Base-by-base conservation (phyloP, 2,113 vertebrate species). In the Actinemys pallida region DNA sequence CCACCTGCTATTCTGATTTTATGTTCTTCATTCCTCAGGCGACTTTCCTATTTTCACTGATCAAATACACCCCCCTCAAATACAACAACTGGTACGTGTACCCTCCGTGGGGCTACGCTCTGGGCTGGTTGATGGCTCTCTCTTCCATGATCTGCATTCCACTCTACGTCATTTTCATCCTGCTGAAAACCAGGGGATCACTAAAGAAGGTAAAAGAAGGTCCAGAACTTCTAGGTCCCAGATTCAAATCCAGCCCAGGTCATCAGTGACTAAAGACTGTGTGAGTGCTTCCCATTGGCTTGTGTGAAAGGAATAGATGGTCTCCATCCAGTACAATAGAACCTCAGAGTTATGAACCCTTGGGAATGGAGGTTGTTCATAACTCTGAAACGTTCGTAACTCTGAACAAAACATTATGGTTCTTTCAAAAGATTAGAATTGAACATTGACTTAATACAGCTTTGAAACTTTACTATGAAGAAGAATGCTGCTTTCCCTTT, bases 21-120 rank as follows among this genome's bases (percentile, higher is more conserved):
- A 14, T 89, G 75, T 96, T 93, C 89, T 94, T 31, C 90, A 20
- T 59, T 94, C 53, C 86, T 35, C 90, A 99, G 99, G 99, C 98
- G 0, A 98, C 98, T 4, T 99, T 99, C 98, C 96, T 99, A 47
- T 99, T 99, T 97, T 99, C 99, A 56, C 96, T 99, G 96, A 99
- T 99, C 96, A 99, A 99, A 96, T 99, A 99, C 94, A 98, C 98
- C 1, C 99, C 99, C 10, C 98, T 99, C 91, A 99, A 98, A 86
- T 99, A 99, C 97, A 99, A 99, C 96, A 99, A 98, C 4, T 96
- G 98, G 88, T 99, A 99, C 0, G 94, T 98, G 79, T 99, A 99
- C 97, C 99, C 39, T 39, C 39, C 39, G 39, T 39, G 39, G 39
- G 39, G 39, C 39, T 39, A 39, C 39, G 39, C 39, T 39, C 39